A percentile compares a stretch with the other conserved stretches of the same genome.
Conservation (phyloP, 53 echinoderm and acorn worm genomes). For the Echinarachnius parma region DNA sequence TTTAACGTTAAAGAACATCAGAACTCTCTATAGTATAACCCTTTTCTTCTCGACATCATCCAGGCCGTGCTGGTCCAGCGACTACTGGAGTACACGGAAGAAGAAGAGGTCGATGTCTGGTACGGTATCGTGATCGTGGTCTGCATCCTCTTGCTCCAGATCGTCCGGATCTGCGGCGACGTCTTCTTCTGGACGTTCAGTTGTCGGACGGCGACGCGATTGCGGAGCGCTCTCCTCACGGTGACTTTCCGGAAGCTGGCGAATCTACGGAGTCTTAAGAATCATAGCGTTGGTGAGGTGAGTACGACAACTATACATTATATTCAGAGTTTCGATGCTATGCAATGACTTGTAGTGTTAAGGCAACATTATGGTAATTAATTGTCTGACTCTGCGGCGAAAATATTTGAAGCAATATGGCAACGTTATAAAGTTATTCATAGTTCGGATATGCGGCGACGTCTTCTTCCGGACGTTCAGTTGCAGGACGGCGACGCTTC, state of each 20-base stretch:
- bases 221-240: conserved; percentile 66
- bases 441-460: conserved; percentile 49
- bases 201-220: conserved; percentile 72
- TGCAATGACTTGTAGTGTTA: too few relatives aligned
- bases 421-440: too few relatives aligned
- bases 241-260: conserved; percentile 75
- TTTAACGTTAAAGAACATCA: too few relatives aligned
- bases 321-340: too few relatives aligned
- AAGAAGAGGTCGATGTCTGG: conserved; percentile 40
- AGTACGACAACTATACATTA: too few relatives aligned
- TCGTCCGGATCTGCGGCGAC: conserved; percentile 60
- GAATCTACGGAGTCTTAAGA: conserved; percentile 71
- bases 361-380: too few relatives aligned
- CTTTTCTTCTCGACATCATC: not conserved
- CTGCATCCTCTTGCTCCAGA: conserved; percentile 56
- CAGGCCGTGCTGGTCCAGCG: conserved; percentile 74
- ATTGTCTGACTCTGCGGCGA: too few relatives aligned
- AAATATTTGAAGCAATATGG: too few relatives aligned
- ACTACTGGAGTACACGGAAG: conserved; percentile 67
- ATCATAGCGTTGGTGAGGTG: conserved; percentile 92
- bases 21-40: not conserved
- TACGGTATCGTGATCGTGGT: conserved; percentile 65
- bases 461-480: conserved; percentile 58
- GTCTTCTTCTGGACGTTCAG: conserved; percentile 69
- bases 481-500: conserved; percentile 68